A percentile compares a stretch with the other conserved stretches of the same genome.
These are phyloP conservation scores for Spisula solida DNA, from an alignment of 2,888 invertebrate genomes.

Conservation along the genomic window DNA sequence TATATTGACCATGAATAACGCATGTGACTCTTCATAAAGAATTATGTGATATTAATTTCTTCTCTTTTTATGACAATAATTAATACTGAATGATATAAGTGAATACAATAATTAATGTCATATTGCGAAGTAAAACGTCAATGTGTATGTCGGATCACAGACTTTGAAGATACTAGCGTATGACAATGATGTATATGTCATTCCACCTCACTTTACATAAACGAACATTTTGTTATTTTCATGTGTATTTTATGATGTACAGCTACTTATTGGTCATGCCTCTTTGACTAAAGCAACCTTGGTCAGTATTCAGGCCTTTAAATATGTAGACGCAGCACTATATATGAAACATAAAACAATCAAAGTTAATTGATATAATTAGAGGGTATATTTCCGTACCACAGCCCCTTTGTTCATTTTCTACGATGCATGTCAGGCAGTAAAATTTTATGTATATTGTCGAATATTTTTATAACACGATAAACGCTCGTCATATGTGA, in stretches of 20 bases:
- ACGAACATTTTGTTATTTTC: neutral
- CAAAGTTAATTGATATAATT: neutral
- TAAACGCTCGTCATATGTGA: too few species aligned
- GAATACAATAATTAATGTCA: neutral
- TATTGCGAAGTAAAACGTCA: neutral
- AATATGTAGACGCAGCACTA: neutral
- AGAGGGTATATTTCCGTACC: too few species aligned
- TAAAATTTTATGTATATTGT: too few species aligned
- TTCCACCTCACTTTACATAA: conserved; percentile 9
- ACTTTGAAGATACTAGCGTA: neutral
- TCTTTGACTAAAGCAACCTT: neutral
- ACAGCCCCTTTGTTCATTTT: too few species aligned
- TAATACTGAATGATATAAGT: neutral
- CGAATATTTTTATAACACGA: too few species aligned
- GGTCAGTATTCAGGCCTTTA: neutral
- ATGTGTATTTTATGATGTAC: neutral
- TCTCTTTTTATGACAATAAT: neutral
- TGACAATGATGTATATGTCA: conserved; percentile 12
- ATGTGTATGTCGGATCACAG: neutral
- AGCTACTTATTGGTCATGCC: neutral
- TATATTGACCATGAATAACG: neutral
- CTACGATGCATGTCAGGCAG: too few species aligned
- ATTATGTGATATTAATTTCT: neutral
- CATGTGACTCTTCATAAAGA: neutral
- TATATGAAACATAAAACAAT: neutral